phyloP scores from a whole-genome alignment of 2,113 vertebrate species.

The Cynocephalus volans region DNA sequence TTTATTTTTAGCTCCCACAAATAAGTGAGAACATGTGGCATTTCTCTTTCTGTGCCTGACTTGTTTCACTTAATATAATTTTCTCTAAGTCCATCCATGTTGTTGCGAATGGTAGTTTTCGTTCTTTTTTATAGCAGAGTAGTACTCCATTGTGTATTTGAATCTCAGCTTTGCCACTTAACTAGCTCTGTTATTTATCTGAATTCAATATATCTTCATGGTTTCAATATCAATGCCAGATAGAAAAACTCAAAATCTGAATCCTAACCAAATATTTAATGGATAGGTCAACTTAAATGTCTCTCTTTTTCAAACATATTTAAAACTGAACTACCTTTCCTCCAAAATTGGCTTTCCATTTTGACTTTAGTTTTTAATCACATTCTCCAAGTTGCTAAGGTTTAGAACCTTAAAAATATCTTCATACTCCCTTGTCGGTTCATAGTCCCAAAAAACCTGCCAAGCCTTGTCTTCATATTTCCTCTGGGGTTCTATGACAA shows the following conservation, averaged over 20 bases:
- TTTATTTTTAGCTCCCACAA: no score
- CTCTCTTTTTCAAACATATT: constrained; percentile 17
- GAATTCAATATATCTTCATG: constrained; percentile 11
- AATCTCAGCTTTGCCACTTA: constrained; percentile 39
- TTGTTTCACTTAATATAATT: no score
- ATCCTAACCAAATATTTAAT: constrained; percentile 51
- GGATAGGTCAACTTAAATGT: background rate
- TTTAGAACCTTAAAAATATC: constrained; percentile 42
- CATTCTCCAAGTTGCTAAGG: constrained; percentile 30
- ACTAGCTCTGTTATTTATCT: background rate
- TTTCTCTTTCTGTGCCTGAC: no score
- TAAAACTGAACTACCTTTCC: constrained; percentile 41
- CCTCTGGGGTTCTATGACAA: background rate
- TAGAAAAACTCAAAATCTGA: constrained; percentile 50
- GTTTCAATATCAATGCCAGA: constrained; percentile 46
- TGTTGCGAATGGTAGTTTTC: no score
- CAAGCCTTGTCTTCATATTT: background rate
- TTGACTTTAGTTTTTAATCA: constrained; percentile 30
- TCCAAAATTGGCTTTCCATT: background rate
- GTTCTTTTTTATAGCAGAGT: no score
- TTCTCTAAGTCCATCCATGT: no score
- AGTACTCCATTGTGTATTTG: background rate
- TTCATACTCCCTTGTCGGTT: background rate
- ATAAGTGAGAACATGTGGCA: no score
- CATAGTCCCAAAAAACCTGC: background rate